A percentile compares a stretch with the other conserved stretches of the same genome.
Evolutionary conservation across 2,113 vertebrate genomes (phyloP).

Genomic region (Rhinolophus sinicus): DNA sequence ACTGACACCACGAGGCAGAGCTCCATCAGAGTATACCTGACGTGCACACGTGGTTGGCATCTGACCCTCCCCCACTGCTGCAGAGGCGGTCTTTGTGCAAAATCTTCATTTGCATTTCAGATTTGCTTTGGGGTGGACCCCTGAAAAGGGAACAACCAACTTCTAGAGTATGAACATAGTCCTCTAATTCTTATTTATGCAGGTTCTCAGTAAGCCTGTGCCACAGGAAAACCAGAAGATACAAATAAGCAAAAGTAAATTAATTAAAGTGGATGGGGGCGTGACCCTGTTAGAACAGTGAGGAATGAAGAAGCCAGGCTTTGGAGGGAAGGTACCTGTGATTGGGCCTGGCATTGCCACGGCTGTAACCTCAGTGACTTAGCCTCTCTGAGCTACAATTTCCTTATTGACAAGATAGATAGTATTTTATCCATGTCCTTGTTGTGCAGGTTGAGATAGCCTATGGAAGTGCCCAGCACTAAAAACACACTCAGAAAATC

Average conservation of each 20-base stretch:
- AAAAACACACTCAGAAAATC: neutral
- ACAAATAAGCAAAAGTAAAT: neutral
- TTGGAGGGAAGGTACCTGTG: rapidly evolving
- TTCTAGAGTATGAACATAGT: neutral
- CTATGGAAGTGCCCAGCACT: neutral
- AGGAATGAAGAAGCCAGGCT: neutral
- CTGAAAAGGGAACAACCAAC: neutral
- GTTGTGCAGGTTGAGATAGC: neutral
- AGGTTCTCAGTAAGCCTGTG: neutral
- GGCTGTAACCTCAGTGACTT: neutral
- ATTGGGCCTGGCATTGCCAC: rapidly evolving
- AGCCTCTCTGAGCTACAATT: neutral
- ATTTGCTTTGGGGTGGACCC: neutral
- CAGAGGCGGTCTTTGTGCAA: neutral
- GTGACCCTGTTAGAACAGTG: rapidly evolving
- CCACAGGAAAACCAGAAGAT: neutral
- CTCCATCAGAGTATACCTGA: neutral
- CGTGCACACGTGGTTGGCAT: too few species aligned
- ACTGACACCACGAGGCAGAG: rapidly evolving
- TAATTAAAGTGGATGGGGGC: neutral
- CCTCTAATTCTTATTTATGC: neutral
- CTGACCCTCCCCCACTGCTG: neutral
- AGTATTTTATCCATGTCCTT: neutral
- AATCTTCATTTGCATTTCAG: neutral
- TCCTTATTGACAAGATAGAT: neutral